These are phyloP conservation scores for Arizona elegans DNA, from an alignment of 2,113 vertebrate species.

Conservation along the genomic window DNA sequence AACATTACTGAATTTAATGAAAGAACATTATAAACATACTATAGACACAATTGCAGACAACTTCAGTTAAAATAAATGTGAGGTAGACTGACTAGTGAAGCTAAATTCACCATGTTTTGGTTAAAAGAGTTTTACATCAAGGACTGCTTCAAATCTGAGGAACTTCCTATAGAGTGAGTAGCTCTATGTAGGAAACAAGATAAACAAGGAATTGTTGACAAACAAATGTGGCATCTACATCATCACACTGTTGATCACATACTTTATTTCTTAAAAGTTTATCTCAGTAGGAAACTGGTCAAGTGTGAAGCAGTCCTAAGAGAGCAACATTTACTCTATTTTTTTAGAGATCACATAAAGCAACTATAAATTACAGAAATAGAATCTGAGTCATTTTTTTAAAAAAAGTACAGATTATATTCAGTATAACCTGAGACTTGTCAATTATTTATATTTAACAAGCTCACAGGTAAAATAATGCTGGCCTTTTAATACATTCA, in stretches of 20 bases:
- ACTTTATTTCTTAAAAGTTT: neutral
- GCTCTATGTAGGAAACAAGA: neutral
- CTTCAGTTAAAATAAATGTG: slow-evolving; percentile 78
- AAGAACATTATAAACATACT: slow-evolving; percentile 71
- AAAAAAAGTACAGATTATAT: slow-evolving; percentile 72
- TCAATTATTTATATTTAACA: slow-evolving; percentile 44
- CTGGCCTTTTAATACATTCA: slow-evolving; percentile 63
- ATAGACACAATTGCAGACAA: slow-evolving; percentile 69
- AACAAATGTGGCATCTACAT: neutral
- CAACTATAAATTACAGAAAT: slow-evolving; percentile 83
- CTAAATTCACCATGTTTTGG: slow-evolving; percentile 78
- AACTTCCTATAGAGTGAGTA: neutral
- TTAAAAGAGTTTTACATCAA: slow-evolving; percentile 72
- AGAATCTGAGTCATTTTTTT: slow-evolving; percentile 61
- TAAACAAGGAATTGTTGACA: neutral
- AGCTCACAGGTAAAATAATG: slow-evolving; percentile 51
- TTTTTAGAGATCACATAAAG: slow-evolving; percentile 81
- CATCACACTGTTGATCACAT: neutral
- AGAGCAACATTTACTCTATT: slow-evolving; percentile 70
- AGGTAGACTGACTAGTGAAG: slow-evolving; percentile 92
- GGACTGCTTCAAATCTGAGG: slow-evolving; percentile 22
- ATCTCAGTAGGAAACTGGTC: slow-evolving; percentile 1
- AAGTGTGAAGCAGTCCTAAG: slow-evolving; percentile 48
- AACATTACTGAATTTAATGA: slow-evolving; percentile 75
- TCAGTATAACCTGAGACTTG: slow-evolving; percentile 71